phyloP scores from a whole-genome alignment of 2,888 invertebrate genomes.

The Hirudinaria manillensis region DNA sequence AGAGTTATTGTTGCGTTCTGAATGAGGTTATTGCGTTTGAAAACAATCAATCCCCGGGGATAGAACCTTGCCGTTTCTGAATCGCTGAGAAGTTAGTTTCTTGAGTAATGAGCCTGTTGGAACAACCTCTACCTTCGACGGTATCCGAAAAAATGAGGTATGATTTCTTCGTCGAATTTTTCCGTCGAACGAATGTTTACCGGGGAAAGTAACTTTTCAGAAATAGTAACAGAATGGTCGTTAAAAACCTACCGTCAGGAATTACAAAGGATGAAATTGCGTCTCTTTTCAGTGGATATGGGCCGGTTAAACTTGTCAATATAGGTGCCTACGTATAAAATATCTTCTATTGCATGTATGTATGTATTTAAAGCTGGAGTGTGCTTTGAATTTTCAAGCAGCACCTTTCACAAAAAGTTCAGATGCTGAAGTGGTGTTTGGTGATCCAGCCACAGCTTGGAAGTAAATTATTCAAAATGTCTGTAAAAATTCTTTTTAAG shows the following conservation, averaged over 20 bases:
- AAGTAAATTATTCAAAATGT: not conserved
- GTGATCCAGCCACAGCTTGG: slow-evolving; percentile 3
- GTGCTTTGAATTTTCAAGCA: too few relatives aligned
- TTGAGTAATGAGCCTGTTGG: not conserved
- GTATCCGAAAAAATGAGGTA: slow-evolving; percentile 24
- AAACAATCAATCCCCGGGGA: too few relatives aligned
- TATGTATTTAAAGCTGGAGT: not conserved
- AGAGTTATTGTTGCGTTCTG: too few relatives aligned
- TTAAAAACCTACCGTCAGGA: slow-evolving; percentile 12
- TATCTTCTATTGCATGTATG: not conserved
- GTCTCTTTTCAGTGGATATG: slow-evolving; percentile 8
- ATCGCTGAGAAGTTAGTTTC: too few relatives aligned
- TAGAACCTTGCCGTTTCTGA: too few relatives aligned
- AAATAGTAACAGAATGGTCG: slow-evolving; percentile 19
- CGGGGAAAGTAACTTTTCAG: not conserved
- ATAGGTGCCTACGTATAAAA: not conserved
- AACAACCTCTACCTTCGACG: slow-evolving; percentile 14
- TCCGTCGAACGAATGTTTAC: not conserved
- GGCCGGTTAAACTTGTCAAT: slow-evolving; percentile 4
- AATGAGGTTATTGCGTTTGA: too few relatives aligned
- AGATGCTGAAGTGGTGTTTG: slow-evolving; percentile 24
- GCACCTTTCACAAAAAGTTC: not conserved
- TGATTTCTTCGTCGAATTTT: not conserved
- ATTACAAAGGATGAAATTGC: slow-evolving; percentile 13
- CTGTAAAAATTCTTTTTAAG: not conserved